phyloP scores from a whole-genome alignment of 2,113 vertebrate genomes.

The Pangasianodon hypophthalmus region DNA sequence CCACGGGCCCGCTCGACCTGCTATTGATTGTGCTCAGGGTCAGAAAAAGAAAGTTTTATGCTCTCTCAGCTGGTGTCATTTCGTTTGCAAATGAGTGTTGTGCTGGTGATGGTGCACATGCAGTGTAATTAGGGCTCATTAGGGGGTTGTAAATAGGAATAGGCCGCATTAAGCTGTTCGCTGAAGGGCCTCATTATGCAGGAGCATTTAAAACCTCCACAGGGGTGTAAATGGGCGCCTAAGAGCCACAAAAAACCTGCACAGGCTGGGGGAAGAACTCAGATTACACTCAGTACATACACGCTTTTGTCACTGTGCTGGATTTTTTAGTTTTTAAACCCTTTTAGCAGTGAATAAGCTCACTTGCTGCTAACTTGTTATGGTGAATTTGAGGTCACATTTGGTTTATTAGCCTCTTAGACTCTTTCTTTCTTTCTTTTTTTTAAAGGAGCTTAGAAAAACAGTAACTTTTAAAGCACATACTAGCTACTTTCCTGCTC shows the following conservation, averaged over 20 bases:
- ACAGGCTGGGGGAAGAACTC: slow-evolving; percentile 64
- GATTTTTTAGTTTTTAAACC: not conserved
- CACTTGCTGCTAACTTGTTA: not conserved
- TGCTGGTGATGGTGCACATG: slow-evolving; percentile 61
- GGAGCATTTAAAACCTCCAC: slow-evolving; percentile 65
- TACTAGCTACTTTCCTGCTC: not conserved
- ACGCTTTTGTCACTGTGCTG: slow-evolving; percentile 63
- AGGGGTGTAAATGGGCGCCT: slow-evolving; percentile 68
- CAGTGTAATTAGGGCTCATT: slow-evolving; percentile 75
- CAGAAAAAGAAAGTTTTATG: slow-evolving; percentile 47
- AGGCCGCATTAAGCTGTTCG: slow-evolving; percentile 55
- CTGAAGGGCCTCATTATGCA: slow-evolving; percentile 77
- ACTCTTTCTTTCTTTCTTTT: not conserved
- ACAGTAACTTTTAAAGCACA: not conserved
- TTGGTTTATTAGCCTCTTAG: not conserved
- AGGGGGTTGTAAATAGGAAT: slow-evolving; percentile 71
- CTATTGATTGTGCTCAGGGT: slow-evolving; percentile 9
- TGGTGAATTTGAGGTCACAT: not conserved
- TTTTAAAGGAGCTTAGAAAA: not conserved
- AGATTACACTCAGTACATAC: slow-evolving; percentile 65
- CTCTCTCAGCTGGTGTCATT: slow-evolving; percentile 37
- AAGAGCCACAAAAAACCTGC: slow-evolving; percentile 64
- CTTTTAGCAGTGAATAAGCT: not conserved
- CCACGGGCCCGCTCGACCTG: not conserved
- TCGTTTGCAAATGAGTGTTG: slow-evolving; percentile 58